Base-by-base conservation (phyloP, 2,888 invertebrate species). In the Caenorhabditis sp. region DNA sequence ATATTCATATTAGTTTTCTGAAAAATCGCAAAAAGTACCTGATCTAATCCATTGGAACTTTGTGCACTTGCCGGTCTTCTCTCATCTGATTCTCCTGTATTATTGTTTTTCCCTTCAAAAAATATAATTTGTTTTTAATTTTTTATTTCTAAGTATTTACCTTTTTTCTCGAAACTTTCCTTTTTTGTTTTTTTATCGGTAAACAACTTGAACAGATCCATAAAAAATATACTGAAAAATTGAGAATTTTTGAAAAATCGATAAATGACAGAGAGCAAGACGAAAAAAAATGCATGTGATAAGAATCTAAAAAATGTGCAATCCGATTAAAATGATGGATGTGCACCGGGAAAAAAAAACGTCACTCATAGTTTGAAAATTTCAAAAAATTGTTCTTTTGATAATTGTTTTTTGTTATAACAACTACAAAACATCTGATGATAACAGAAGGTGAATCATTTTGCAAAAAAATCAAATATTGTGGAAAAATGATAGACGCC, bases 151-250 rank as follows among this genome's bases (percentile, higher is more conserved):
- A 36, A 65, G 24, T 3, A 8, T 23, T 55, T 36, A 69, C 63
- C 50, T 50, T 66, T 61, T 62, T 66, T 66, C 23, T 70, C 62
- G 1, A 19, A 58, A 19, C 21, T 51, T 21, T 58, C 63, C 49
- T 57, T 57, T 26, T 66, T 66, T 24, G 43, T 24, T 58, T 62
- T 66, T 43, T 70, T 70, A 53, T 70, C 65, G 26, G 61, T 53
- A 49, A 70, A 70, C 5, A 70, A 23, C 17, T 70, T 70, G 53
- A 70, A 53, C 65, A 70, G 54, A 49, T 66, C 69, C 69, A 69
- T 69, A 62, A 31, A 36, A 43, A 43, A 43, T 17, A 43, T 12
- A 10, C 17, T 43, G 17, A 43, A 43, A 14, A 14, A 43, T 12
- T 43, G 43, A 43, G 14, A 17, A 14, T 8, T 36, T 5, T 8